These are phyloP conservation scores for Fragum whitleyi DNA, from an alignment of 2,888 invertebrate species.

Conservation along the genomic window DNA sequence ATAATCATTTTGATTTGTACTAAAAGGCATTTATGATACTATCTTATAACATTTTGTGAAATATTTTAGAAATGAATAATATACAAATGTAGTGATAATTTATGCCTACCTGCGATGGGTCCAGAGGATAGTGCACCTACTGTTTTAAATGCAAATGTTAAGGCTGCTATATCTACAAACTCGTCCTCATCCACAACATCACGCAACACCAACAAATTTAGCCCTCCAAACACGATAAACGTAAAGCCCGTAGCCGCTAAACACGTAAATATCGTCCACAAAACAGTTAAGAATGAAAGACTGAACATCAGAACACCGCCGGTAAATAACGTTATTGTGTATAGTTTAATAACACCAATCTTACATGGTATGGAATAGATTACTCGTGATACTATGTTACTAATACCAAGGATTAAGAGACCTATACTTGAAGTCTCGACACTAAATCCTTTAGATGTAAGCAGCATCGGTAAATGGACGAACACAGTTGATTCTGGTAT, in stretches of 20 bases:
- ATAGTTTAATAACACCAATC: not conserved
- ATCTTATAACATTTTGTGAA: too few species aligned
- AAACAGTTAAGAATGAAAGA: not conserved
- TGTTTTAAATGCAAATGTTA: slow-evolving; percentile 10
- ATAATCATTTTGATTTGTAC: too few species aligned
- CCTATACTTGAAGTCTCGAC: not conserved
- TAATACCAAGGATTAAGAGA: slow-evolving; percentile 1
- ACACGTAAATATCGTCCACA: not conserved
- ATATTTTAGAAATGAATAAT: too few species aligned
- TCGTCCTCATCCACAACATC: not conserved
- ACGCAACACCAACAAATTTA: slow-evolving; percentile 17
- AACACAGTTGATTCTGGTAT: slow-evolving; percentile 10
- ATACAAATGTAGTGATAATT: too few species aligned
- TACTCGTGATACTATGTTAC: slow-evolving; percentile 6
- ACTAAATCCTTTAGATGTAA: slow-evolving; percentile 11
- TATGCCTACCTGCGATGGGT: slow-evolving; percentile 10
- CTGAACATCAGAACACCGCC: not conserved
- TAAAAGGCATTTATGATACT: too few species aligned
- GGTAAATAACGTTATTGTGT: not conserved
- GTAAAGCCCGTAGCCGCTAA: slow-evolving; percentile 7
- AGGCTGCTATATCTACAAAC: slow-evolving; percentile 13
- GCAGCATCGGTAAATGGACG: slow-evolving; percentile 6
- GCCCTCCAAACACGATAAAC: slow-evolving; percentile 13
- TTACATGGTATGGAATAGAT: slow-evolving; percentile 18
- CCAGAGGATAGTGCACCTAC: slow-evolving; percentile 7